These are phyloP conservation scores for sheep (Ovis aries) DNA, from an alignment of 2,113 vertebrate genomes.

Conservation along the genomic window ARS-UI_Ramb_v3.0 NC_056055.1:60712001-60712500, in stretches of 20 bases:
- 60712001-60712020: background rate
- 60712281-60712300: background rate
- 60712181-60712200: too few relatives aligned
- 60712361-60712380: background rate
- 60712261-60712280: background rate
- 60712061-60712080: too few relatives aligned
- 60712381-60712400: rapidly evolving
- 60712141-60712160: too few relatives aligned
- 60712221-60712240: too few relatives aligned
- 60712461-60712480: background rate
- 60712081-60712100: too few relatives aligned
- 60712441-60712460: background rate
- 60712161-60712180: too few relatives aligned
- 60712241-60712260: background rate
- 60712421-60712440: background rate
- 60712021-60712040: background rate
- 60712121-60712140: too few relatives aligned
- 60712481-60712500: background rate
- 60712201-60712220: too few relatives aligned
- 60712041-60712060: too few relatives aligned
- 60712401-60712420: rapidly evolving
- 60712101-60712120: too few relatives aligned
- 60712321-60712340: background rate
- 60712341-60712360: background rate
- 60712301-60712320: background rate